These are phyloP conservation scores for Ophthalmolycus amberensis DNA, from an alignment of 2,113 vertebrate species.

Conservation along the genomic window DNA sequence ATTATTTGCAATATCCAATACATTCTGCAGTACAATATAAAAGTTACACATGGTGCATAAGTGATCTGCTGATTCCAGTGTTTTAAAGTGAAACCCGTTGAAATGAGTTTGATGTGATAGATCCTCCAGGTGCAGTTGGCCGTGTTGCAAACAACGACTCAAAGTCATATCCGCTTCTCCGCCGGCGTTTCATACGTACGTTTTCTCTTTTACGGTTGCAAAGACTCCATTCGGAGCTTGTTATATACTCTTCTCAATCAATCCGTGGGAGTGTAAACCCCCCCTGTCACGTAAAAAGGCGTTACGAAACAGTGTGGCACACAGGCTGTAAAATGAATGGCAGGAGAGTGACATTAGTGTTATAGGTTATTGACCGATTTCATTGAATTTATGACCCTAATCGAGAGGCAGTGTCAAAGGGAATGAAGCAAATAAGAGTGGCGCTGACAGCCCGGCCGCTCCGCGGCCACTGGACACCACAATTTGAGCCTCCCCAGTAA, in stretches of 20 bases:
- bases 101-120: background rate
- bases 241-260: constrained; percentile 77
- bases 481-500: constrained; percentile 64
- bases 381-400: constrained; percentile 83
- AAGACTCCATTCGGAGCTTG: constrained; percentile 56
- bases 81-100: background rate
- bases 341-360: constrained; percentile 80
- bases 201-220: constrained; percentile 46
- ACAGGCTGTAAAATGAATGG: constrained; percentile 76
- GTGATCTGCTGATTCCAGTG: background rate
- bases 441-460: constrained; percentile 62
- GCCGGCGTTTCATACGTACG: constrained; percentile 2
- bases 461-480: constrained; percentile 58
- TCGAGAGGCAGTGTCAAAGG: constrained; percentile 73
- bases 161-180: background rate
- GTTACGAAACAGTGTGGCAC: constrained; percentile 74
- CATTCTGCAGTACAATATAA: background rate
- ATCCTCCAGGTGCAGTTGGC: background rate
- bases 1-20: background rate
- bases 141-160: background rate
- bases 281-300: constrained; percentile 62
- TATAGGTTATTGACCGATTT: constrained; percentile 84
- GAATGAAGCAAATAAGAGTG: constrained; percentile 74
- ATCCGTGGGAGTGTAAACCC: constrained; percentile 59
- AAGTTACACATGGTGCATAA: background rate